phyloP scores from a whole-genome alignment of 2,888 invertebrate genomes.

The Itoplectis maculator region DNA sequence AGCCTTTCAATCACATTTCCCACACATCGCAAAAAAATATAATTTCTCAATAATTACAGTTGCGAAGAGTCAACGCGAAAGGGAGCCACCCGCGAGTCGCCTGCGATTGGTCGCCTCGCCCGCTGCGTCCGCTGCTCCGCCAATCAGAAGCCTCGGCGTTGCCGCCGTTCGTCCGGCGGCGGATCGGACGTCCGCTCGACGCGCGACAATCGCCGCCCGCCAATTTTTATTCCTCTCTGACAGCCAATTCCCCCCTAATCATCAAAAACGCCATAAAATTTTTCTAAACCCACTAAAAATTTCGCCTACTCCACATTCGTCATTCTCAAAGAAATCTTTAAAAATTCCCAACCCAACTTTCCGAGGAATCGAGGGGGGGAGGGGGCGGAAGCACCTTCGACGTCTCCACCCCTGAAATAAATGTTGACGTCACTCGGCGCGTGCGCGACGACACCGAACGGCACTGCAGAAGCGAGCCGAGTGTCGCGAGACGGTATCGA shows the following conservation, averaged over 20 bases:
- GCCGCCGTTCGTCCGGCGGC: slow-evolving; percentile 40
- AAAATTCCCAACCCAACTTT: background rate
- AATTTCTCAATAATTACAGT: background rate
- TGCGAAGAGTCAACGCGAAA: background rate
- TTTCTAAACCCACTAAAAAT: background rate
- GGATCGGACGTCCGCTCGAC: background rate
- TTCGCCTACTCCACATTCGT: background rate
- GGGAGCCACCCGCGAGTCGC: background rate
- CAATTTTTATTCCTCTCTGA: slow-evolving; percentile 1
- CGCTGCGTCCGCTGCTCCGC: background rate
- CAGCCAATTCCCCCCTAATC: too few species aligned
- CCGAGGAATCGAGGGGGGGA: background rate
- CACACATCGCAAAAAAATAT: background rate
- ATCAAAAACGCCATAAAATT: background rate
- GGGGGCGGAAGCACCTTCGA: background rate
- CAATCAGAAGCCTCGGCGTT: slow-evolving; percentile 32
- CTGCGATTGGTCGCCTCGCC: slow-evolving; percentile 3
- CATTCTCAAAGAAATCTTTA: background rate
- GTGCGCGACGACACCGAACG: slow-evolving; percentile 85
- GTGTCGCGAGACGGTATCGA: slow-evolving; percentile 91
- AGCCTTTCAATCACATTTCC: background rate
- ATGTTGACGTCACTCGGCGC: slow-evolving; percentile 84
- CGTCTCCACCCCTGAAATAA: slow-evolving; percentile 50
- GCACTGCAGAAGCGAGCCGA: slow-evolving; percentile 88
- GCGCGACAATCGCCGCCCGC: background rate